These are phyloP conservation scores for Crocidura indochinensis DNA, from an alignment of 2,797 vertebrate species.

Conservation along the genomic window DNA sequence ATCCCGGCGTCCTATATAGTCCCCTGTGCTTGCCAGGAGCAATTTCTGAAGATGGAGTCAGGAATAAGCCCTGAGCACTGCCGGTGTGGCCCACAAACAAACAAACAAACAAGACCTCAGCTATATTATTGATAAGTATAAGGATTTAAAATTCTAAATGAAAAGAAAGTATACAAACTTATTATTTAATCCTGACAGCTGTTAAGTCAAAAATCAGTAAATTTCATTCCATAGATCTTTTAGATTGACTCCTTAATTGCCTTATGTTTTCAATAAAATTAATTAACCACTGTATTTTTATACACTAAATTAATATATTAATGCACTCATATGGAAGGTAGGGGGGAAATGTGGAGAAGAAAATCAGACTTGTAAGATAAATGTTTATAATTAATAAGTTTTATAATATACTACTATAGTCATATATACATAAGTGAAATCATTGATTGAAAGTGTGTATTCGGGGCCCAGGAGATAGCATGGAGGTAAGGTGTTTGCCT, in stretches of 20 bases:
- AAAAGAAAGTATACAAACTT: conserved; percentile 75
- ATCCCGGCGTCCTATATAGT: too few relatives aligned
- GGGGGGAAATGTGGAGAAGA: not conserved
- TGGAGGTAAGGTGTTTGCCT: too few relatives aligned
- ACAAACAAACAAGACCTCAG: too few relatives aligned
- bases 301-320: conserved; percentile 61
- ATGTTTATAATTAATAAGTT: not conserved
- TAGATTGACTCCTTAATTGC: conserved; percentile 72
- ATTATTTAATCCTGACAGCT: conserved; percentile 77
- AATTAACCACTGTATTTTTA: conserved; percentile 48
- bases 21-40: too few relatives aligned
- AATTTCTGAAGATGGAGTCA: too few relatives aligned
- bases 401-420: too few relatives aligned
- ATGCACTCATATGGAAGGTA: not conserved
- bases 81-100: too few relatives aligned
- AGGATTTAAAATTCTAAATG: conserved; percentile 72
- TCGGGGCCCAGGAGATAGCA: too few relatives aligned
- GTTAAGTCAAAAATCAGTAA: conserved; percentile 69
- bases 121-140: conserved; percentile 82
- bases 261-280: conserved; percentile 59
- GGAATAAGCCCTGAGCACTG: too few relatives aligned
- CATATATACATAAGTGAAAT: too few relatives aligned
- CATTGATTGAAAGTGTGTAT: too few relatives aligned
- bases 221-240: conserved; percentile 71
- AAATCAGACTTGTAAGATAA: conserved; percentile 9